Conservation (phyloP, 1,140 invertebrate species). For the Lordiphosa mommai region DNA sequence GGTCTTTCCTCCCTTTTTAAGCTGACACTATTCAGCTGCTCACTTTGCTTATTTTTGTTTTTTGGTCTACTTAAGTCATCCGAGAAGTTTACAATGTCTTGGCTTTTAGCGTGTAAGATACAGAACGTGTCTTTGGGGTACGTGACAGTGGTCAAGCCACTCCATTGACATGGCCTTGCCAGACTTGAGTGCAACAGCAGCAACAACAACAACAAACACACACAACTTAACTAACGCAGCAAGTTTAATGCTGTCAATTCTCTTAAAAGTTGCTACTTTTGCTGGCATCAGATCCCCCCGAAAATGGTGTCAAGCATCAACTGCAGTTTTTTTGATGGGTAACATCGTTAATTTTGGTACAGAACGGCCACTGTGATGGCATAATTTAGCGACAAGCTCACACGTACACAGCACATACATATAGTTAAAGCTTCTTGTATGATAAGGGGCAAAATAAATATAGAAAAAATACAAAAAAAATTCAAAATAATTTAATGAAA, state of each 20-base stretch:
- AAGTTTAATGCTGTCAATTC: constrained; percentile 8
- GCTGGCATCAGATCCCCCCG: too few species aligned
- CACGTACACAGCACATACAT: too few species aligned
- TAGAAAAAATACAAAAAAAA: too few species aligned
- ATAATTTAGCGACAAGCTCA: too few species aligned
- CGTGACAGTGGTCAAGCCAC: constrained; percentile 40
- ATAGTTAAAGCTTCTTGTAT: too few species aligned
- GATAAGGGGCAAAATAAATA: too few species aligned
- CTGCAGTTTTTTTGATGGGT: too few species aligned
- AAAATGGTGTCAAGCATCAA: too few species aligned
- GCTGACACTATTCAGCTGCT: constrained; percentile 17
- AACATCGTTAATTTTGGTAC: too few species aligned
- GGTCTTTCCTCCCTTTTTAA: background rate
- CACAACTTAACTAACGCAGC: constrained; percentile 10
- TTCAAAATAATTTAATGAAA: too few species aligned
- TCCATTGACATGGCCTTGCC: constrained; percentile 10
- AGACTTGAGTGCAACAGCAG: constrained; percentile 23
- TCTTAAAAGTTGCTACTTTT: background rate
- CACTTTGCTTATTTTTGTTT: constrained; percentile 8
- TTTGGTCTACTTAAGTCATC: constrained; percentile 4
- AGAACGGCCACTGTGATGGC: too few species aligned
- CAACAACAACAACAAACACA: background rate
- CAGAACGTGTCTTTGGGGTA: constrained; percentile 25
- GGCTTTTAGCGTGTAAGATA: constrained; percentile 25
- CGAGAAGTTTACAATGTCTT: constrained; percentile 16